These are phyloP conservation scores for Engystomops pustulosus DNA, from an alignment of 2,113 vertebrate genomes.

Conservation along the genomic window DNA sequence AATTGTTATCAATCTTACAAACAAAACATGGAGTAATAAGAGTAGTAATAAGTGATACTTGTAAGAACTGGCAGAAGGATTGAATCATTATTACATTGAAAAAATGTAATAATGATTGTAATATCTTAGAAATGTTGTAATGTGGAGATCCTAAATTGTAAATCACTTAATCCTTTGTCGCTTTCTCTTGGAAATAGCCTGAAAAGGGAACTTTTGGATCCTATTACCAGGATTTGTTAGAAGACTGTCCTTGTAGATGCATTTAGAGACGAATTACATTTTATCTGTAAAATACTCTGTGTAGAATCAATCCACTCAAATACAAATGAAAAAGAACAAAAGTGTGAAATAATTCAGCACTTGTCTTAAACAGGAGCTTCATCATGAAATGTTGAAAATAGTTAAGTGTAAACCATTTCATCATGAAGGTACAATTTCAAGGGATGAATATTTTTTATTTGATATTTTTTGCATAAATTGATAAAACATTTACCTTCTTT, in stretches of 20 bases:
- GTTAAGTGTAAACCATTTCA: background rate
- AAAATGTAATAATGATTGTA: background rate
- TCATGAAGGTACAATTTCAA: background rate
- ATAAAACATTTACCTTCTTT: too few species aligned
- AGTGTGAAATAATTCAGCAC: background rate
- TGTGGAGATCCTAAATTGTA: constrained; percentile 16
- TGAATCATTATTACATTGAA: background rate
- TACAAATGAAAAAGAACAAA: constrained; percentile 10
- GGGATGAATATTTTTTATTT: background rate
- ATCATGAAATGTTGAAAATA: background rate
- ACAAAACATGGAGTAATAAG: background rate
- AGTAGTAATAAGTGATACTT: background rate
- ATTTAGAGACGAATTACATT: constrained; percentile 30
- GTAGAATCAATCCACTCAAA: constrained; percentile 20
- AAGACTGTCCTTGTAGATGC: constrained; percentile 10
- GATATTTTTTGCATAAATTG: too few species aligned
- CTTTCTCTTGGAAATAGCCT: constrained; percentile 20
- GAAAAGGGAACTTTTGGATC: background rate
- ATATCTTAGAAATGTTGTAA: background rate
- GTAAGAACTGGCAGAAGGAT: background rate
- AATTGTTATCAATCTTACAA: background rate
- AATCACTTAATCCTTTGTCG: background rate
- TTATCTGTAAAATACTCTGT: background rate
- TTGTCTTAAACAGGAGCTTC: background rate
- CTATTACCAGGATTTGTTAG: constrained; percentile 34